phyloP scores from a whole-genome alignment of 2,888 invertebrate genomes.

The Lissonota sp. region DNA sequence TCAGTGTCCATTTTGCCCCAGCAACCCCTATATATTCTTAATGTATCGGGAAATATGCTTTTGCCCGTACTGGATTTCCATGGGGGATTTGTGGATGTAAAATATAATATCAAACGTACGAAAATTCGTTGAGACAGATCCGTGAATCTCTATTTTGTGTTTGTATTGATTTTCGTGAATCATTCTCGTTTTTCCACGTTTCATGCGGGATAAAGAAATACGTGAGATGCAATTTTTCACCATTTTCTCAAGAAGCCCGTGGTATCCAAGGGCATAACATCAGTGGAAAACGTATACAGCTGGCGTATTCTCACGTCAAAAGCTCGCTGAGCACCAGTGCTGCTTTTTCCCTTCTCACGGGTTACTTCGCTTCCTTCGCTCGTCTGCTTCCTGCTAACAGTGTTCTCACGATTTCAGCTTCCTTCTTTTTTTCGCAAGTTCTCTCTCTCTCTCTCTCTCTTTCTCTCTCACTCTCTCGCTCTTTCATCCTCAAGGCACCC shows the following conservation, averaged over 20 bases:
- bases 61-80: too few species aligned
- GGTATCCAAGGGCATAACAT: slow-evolving; percentile 14
- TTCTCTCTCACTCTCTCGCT: slow-evolving; percentile 5
- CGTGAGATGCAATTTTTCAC: slow-evolving; percentile 55
- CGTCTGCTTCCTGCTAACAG: slow-evolving; percentile 21
- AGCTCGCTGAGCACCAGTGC: slow-evolving; percentile 27
- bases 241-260: slow-evolving; percentile 32
- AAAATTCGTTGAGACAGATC: slow-evolving; percentile 3
- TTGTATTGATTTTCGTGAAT: slow-evolving; percentile 25
- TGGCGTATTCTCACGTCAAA: slow-evolving; percentile 53
- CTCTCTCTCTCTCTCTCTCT: slow-evolving; percentile 33
- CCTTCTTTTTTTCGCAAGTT: slow-evolving; percentile 13
- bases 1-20: too few species aligned
- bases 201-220: slow-evolving; percentile 39
- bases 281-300: slow-evolving; percentile 34
- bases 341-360: slow-evolving; percentile 3
- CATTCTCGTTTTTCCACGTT: slow-evolving; percentile 48
- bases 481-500: slow-evolving; percentile 16
- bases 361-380: slow-evolving; percentile 2
- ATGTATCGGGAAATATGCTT: too few species aligned
- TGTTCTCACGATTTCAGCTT: slow-evolving; percentile 35
- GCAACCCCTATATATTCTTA: too few species aligned
- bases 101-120: neutral
- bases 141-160: slow-evolving; percentile 39
- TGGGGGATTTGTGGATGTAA: neutral